Conservation (phyloP, 2,113 vertebrate genomes). For the Alexandromys fortis region DNA sequence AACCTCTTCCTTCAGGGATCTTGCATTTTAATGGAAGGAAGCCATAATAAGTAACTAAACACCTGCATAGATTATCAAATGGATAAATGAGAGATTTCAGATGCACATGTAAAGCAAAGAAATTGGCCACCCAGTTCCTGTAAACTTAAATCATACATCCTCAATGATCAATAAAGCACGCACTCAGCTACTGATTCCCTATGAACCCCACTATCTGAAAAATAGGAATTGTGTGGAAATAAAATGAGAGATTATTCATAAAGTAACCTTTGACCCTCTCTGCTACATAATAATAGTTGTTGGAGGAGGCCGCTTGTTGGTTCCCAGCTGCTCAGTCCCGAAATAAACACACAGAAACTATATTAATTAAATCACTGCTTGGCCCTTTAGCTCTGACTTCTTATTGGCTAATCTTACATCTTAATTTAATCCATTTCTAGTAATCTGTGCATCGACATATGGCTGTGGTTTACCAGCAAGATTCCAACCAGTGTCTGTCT, state of each 20-base stretch:
- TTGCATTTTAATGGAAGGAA: slow-evolving; percentile 1
- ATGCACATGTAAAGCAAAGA: neutral
- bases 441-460: too few relatives aligned
- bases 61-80: neutral
- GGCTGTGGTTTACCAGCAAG: too few relatives aligned
- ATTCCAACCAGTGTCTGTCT: too few relatives aligned
- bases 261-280: neutral
- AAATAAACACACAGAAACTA: too few relatives aligned
- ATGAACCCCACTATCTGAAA: neutral
- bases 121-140: neutral
- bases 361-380: too few relatives aligned
- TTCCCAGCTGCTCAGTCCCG: too few relatives aligned
- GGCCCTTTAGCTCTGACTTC: too few relatives aligned
- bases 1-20: neutral
- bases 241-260: neutral
- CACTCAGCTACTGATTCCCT: neutral
- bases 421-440: too few relatives aligned
- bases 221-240: neutral
- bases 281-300: neutral
- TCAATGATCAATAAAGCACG: neutral
- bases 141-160: neutral
- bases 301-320: too few relatives aligned
- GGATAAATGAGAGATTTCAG: neutral
- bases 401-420: too few relatives aligned
- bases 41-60: slow-evolving; percentile 8